These are phyloP conservation scores for human DNA, from an alignment of 2,113 vertebrate species.

Conservation along the genomic window GRCh38 chr12:80161001-80161500, in stretches of 20 bases:
- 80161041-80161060: no score
- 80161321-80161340: not conserved
- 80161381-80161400: not conserved
- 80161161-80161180: no score
- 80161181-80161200: no score
- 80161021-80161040: no score
- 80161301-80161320: not conserved
- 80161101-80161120: no score
- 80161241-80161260: not conserved
- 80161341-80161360: not conserved
- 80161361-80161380: not conserved
- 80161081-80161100: no score
- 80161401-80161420: not conserved
- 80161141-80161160: no score
- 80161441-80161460: not conserved
- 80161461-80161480: not conserved
- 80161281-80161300: not conserved
- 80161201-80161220: no score
- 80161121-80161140: no score
- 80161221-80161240: no score
- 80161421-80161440: not conserved
- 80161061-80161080: no score
- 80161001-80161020: no score
- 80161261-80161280: not conserved
- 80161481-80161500: not conserved